Base-by-base conservation (phyloP, 1,140 invertebrate genomes). In the Sesamia nonagrioides region DNA sequence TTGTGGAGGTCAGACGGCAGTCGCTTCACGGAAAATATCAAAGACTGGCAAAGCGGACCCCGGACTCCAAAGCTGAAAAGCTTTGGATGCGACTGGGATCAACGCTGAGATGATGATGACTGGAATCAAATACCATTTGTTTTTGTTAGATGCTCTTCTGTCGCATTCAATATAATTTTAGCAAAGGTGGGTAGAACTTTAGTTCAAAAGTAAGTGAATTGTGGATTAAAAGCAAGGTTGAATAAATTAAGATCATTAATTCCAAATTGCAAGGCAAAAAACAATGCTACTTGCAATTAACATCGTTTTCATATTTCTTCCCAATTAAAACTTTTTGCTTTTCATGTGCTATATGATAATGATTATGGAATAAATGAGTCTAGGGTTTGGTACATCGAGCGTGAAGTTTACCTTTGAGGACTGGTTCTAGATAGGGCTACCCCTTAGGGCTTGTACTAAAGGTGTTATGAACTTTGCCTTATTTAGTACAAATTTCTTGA, bases 371-470 rank as follows among this genome's bases (percentile, higher is more conserved):
- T 77, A 54, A 77, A 77, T 58, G 56, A 71, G 54, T 50, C 58
- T 54, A 77, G 48, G 52, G 74, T 56, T 60, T 63, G 40, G 45
- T 78, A 48, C 48, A 60, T 50, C 50, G 71, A 81, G 52, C 82
- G 80, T 84, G 74, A 82, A 84, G 73, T 78, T 78, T 78, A 79
- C 42, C 68, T 73, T 73, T 78, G 35, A 69, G 27, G 37, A 77
- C 74, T 77, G 75, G 72, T 42, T 58, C 17, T 63, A 45, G 40
- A 48, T 78, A 72, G 71, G 63, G 56, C 27, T 56, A 50, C 9
- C 48, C 6, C 48, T 9, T 9, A 71, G 69, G 48, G 50, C 9
- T 27, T 37, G 11, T 27, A 15, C 63, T 1, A 48, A 50, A 33
- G 18, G 21, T 33, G 21, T 42, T 1, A n/a, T 35, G 27, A 27